Percentiles rank a stretch among this genome's conserved stretches.
Conservation (phyloP, 2,113 vertebrate genomes). For the Delphinapterus leucas region DNA sequence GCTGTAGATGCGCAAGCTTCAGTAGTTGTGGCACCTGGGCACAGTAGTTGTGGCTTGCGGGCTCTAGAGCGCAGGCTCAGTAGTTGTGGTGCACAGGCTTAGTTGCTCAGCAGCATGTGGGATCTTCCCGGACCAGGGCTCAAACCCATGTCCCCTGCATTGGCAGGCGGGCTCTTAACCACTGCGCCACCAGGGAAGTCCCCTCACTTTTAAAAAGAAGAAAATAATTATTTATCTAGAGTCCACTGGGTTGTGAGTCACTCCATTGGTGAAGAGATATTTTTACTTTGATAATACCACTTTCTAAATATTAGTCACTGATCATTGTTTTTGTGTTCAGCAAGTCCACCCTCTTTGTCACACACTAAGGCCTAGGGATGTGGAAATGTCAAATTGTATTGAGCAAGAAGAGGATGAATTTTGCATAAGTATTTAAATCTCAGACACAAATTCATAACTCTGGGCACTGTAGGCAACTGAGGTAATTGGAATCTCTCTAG, state of each 20-base stretch:
- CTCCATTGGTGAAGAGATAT: not conserved
- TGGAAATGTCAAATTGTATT: conserved; percentile 74
- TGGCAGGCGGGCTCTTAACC: too few relatives aligned
- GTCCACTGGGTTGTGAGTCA: not conserved
- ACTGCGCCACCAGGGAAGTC: too few relatives aligned
- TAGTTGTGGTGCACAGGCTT: too few relatives aligned
- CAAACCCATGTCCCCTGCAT: too few relatives aligned
- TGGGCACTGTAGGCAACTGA: conserved; percentile 74
- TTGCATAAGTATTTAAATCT: conserved; percentile 79
- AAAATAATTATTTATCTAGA: not conserved
- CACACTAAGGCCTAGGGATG: conserved; percentile 64
- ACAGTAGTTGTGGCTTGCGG: too few relatives aligned
- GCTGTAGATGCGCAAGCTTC: too few relatives aligned
- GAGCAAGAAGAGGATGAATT: conserved; percentile 65
- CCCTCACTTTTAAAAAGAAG: not conserved
- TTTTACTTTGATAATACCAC: conserved; percentile 60
- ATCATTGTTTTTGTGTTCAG: conserved; percentile 64
- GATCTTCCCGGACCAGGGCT: too few relatives aligned
- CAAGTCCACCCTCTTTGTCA: conserved; percentile 66
- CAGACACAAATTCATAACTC: conserved; percentile 73
- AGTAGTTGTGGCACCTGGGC: too few relatives aligned
- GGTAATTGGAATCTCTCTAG: conserved; percentile 70
- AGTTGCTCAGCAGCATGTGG: too few relatives aligned
- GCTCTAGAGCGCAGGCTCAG: too few relatives aligned
- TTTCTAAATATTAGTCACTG: conserved; percentile 69